A percentile compares a stretch with the other conserved stretches of the same genome.
Conservation (phyloP, 2,888 invertebrate species). For the Ichneumoninae sp. region DNA sequence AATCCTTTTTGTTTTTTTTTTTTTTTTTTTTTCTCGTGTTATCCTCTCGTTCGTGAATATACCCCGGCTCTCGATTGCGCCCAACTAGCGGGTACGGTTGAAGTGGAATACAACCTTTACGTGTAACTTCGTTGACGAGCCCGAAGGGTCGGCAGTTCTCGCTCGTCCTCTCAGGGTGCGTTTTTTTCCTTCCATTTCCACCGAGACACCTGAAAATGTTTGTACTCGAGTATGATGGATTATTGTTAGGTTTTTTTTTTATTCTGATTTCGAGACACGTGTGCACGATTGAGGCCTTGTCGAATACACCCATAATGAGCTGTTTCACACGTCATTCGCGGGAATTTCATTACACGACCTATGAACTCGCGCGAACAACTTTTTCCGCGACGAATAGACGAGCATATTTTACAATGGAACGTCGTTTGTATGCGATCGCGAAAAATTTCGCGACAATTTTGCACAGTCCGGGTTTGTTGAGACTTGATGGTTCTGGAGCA, state of each 20-base stretch:
- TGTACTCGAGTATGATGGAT: background rate
- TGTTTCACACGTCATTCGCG: slow-evolving; percentile 40
- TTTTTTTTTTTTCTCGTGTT: background rate
- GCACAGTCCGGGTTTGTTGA: background rate
- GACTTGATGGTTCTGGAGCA: background rate
- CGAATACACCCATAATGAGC: slow-evolving; percentile 19
- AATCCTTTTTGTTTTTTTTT: background rate
- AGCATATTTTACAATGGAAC: background rate
- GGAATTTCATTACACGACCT: slow-evolving; percentile 9
- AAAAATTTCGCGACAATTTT: background rate
- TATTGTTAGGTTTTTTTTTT: background rate
- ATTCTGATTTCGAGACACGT: slow-evolving; percentile 2
- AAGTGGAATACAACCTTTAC: slow-evolving; percentile 13
- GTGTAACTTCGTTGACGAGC: slow-evolving; percentile 9
- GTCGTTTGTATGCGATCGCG: background rate
- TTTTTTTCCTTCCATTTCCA: background rate
- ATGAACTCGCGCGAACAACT: background rate
- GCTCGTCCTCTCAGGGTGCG: background rate
- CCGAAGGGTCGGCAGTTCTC: background rate
- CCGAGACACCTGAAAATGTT: background rate
- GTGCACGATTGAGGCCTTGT: background rate
- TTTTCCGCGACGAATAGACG: slow-evolving; percentile 9
- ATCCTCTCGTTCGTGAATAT: background rate
- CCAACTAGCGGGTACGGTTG: slow-evolving; percentile 8
- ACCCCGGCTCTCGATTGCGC: background rate